These are phyloP conservation scores for Tachypleus tridentatus DNA, from an alignment of 1,140 invertebrate species.

Conservation along the genomic window DNA sequence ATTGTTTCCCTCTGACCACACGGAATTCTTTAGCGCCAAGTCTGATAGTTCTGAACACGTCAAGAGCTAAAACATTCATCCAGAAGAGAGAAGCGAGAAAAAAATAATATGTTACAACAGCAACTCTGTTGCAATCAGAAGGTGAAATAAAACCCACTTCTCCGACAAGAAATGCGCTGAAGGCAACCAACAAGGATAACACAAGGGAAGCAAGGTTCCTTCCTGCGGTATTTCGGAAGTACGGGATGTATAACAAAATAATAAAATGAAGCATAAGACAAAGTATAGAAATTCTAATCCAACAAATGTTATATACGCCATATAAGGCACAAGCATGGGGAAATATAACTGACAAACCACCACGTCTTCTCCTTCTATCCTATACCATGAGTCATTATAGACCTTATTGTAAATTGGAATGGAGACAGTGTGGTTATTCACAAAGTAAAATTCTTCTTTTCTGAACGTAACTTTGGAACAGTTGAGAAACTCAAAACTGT, in stretches of 20 bases:
- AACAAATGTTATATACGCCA: constrained; percentile 36
- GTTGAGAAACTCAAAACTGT: no score
- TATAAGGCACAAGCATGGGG: constrained; percentile 20
- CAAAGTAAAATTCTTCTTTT: no score
- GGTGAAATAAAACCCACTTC: no score
- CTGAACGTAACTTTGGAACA: no score
- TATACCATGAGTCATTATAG: constrained; percentile 27
- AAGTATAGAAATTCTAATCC: constrained; percentile 37
- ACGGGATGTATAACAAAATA: constrained; percentile 34
- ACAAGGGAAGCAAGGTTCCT: constrained; percentile 41
- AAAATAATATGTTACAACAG: constrained; percentile 39
- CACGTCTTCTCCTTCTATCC: no score
- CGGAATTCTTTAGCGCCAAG: constrained; percentile 38
- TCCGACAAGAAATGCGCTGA: constrained; percentile 36
- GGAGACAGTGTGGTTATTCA: constrained; percentile 33
- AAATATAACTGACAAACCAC: constrained; percentile 31
- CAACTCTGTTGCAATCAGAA: constrained; percentile 31
- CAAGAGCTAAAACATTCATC: constrained; percentile 47
- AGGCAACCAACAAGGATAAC: constrained; percentile 36
- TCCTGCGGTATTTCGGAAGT: constrained; percentile 39
- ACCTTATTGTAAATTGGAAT: constrained; percentile 32
- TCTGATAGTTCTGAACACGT: constrained; percentile 41
- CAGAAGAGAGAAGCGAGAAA: constrained; percentile 45
- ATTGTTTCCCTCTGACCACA: constrained; percentile 32
- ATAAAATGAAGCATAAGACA: constrained; percentile 38